These are phyloP conservation scores for Eristalis tenax DNA, from an alignment of 2,888 invertebrate species.

Conservation along the genomic window DNA sequence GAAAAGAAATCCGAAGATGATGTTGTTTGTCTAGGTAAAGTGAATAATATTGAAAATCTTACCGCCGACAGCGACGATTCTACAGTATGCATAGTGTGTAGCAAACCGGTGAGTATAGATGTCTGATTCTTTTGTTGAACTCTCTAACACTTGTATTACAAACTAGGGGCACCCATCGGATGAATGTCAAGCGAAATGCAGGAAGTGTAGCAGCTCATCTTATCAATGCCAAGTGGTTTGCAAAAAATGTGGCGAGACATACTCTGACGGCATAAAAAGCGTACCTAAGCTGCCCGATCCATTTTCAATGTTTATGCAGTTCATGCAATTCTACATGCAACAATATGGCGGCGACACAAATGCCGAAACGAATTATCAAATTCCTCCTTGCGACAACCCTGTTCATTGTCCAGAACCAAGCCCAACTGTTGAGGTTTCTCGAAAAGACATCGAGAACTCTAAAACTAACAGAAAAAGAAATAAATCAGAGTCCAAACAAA, in stretches of 20 bases:
- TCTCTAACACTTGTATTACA: background rate
- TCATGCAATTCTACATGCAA: slow-evolving; percentile 79
- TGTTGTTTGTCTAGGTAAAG: slow-evolving; percentile 78
- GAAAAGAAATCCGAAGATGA: slow-evolving; percentile 75
- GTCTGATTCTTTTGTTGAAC: background rate
- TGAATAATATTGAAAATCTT: slow-evolving; percentile 71
- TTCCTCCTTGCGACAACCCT: slow-evolving; percentile 12
- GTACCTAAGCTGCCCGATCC: slow-evolving; percentile 77
- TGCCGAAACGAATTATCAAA: background rate
- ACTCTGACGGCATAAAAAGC: slow-evolving; percentile 75
- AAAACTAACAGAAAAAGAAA: slow-evolving; percentile 2
- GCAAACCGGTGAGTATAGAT: slow-evolving; percentile 74
- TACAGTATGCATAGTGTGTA: slow-evolving; percentile 76
- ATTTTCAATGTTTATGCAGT: slow-evolving; percentile 77
- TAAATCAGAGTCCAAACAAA: slow-evolving; percentile 27
- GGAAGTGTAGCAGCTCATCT: slow-evolving; percentile 78
- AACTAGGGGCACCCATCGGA: slow-evolving; percentile 69
- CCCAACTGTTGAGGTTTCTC: slow-evolving; percentile 21
- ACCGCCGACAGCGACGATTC: slow-evolving; percentile 71
- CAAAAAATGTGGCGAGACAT: slow-evolving; percentile 76
- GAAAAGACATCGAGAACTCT: slow-evolving; percentile 36
- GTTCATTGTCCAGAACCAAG: slow-evolving; percentile 8
- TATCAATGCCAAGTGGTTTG: slow-evolving; percentile 79
- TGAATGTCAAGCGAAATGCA: slow-evolving; percentile 78
- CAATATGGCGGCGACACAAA: slow-evolving; percentile 67